Evolutionary conservation across 2,797 vertebrate species (phyloP).

Genomic region (Melanitta fusca): DNA sequence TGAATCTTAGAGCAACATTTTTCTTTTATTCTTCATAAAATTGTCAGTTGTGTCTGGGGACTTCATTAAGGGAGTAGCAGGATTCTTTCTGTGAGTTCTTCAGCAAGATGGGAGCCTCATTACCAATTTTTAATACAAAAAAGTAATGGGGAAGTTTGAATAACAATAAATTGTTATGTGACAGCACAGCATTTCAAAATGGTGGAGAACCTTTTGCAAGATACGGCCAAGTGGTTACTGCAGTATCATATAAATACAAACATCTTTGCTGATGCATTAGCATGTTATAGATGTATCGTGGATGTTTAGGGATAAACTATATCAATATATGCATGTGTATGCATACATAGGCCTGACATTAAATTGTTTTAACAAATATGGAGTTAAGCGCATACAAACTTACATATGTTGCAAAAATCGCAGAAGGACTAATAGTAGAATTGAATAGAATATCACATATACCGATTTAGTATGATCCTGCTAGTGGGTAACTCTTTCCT

Average conservation of each 20-base stretch:
- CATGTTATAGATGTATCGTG: background rate
- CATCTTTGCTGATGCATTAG: background rate
- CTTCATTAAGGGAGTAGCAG: constrained; percentile 48
- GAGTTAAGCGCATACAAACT: background rate
- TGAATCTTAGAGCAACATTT: background rate
- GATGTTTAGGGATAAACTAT: background rate
- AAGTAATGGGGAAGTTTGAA: constrained; percentile 18
- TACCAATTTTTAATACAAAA: constrained; percentile 41
- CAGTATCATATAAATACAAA: background rate
- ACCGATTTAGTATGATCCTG: background rate
- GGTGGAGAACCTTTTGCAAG: background rate
- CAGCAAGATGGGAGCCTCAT: constrained; percentile 12
- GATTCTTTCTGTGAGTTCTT: constrained; percentile 18
- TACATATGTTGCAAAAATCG: background rate
- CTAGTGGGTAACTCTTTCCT: background rate
- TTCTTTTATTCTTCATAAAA: constrained; percentile 36
- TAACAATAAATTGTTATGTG: background rate
- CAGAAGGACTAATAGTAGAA: background rate
- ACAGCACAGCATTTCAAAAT: background rate
- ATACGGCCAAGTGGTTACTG: background rate
- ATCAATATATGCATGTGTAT: background rate
- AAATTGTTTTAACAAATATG: background rate
- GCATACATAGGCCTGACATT: background rate
- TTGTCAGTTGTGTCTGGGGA: constrained; percentile 15
- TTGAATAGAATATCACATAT: background rate